Percentiles rank a stretch among this genome's conserved stretches.
These are phyloP conservation scores for Meteorus cinctellus DNA, from an alignment of 2,888 invertebrate genomes.

Conservation along the genomic window DNA sequence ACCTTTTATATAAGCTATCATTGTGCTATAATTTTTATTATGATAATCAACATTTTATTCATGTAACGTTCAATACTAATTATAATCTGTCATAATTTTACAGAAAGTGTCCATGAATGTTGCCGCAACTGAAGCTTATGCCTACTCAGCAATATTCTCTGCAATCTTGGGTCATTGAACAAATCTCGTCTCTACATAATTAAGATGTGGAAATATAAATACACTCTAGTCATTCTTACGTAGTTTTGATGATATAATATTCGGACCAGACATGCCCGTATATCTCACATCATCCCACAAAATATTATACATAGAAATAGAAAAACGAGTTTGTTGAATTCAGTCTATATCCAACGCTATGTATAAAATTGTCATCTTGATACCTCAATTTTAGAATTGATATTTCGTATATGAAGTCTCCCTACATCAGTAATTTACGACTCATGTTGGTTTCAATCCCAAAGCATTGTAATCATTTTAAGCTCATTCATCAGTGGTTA, in stretches of 20 bases:
- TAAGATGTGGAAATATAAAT: constrained; percentile 62
- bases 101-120: constrained; percentile 75
- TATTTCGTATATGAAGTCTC: too few relatives aligned
- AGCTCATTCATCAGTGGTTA: too few relatives aligned
- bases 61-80: constrained; percentile 28
- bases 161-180: constrained; percentile 74
- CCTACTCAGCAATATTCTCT: constrained; percentile 68
- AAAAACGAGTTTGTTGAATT: too few relatives aligned
- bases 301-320: too few relatives aligned
- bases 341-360: too few relatives aligned
- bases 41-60: constrained; percentile 16
- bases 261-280: constrained; percentile 55
- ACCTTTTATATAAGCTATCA: neutral
- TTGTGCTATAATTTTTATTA: neutral
- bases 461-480: too few relatives aligned
- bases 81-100: neutral
- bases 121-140: constrained; percentile 74
- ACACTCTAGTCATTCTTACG: constrained; percentile 46
- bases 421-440: too few relatives aligned
- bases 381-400: too few relatives aligned
- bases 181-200: constrained; percentile 69
- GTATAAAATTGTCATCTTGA: too few relatives aligned
- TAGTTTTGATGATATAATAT: constrained; percentile 11
- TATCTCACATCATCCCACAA: too few relatives aligned
- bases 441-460: too few relatives aligned